Evolutionary conservation across 2,113 vertebrate species (phyloP), one percentile per base, ranked within the genome.

Genomic region (Hippopotamus amphibius): DNA sequence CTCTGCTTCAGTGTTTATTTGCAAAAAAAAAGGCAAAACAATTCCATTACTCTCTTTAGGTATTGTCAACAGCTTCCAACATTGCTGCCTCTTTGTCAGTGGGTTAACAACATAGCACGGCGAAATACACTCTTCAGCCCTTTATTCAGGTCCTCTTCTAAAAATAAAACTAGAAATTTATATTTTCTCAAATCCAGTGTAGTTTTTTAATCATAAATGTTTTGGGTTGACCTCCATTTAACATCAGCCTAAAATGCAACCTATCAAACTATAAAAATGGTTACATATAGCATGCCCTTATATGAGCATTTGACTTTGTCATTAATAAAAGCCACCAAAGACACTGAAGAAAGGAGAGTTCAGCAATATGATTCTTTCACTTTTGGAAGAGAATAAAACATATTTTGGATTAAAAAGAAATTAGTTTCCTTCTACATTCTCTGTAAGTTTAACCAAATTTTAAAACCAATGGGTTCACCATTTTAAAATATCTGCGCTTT

Each of bases 1-100:
- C 50, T 96, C 61, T 65, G 7, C 57, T 85, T 96, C 30, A 37
- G 16, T 81, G 22, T 87, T 97, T 90, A 76, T 19, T 74, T 94
- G 43, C 76, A 88, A 90, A 48, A 93, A 21, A 15, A 85, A 37
- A 37, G 37, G 59, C 26, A 84, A 92, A 91, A 72, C 57, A 43
- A 79, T 11, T 88, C 30, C 9, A 76, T 93, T 88, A 53, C 1
- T 89, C 19, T 2, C 71, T 92, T 85, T 50, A 5, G 63, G 8
- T 37, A 17, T 79, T 79, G 53, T 21, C 81, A 72, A 43, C 8
- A 91, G 4, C 43, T 72, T 94, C 57, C 28, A 61, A 16, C 76
- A 11, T 69, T 84, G 26, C 83, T 37, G 37, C 30, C 33, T 92
- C 7, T 68, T 89, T 85, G 48, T 13, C 55, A 55, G 0, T n/a